Conservation (phyloP, 2,888 invertebrate species). For the Luffia ferchaultella region DNA sequence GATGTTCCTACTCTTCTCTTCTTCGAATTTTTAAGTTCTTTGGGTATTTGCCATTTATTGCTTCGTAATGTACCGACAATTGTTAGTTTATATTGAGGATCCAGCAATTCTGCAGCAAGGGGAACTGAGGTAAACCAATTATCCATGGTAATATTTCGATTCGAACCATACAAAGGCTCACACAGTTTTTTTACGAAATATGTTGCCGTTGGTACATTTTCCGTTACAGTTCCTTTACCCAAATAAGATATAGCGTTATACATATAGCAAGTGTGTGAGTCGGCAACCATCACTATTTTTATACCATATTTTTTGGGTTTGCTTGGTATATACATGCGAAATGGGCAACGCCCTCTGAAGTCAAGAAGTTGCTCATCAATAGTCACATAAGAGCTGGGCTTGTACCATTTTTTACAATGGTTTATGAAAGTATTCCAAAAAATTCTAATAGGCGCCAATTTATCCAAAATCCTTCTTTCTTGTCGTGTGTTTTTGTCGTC, state of each 20-base stretch:
- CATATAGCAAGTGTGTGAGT: slow-evolving; percentile 22
- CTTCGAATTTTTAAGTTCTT: neutral
- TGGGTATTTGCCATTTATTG: neutral
- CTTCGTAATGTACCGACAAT: neutral
- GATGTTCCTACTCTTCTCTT: neutral
- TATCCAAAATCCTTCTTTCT: neutral
- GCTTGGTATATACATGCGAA: slow-evolving; percentile 25
- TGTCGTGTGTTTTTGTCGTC: neutral
- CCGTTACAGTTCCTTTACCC: slow-evolving; percentile 21
- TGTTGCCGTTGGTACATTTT: slow-evolving; percentile 19
- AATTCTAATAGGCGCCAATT: neutral
- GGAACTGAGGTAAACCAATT: neutral
- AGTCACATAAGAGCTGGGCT: slow-evolving; percentile 16
- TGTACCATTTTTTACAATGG: slow-evolving; percentile 12
- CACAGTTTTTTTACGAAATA: slow-evolving; percentile 19
- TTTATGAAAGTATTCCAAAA: slow-evolving; percentile 10
- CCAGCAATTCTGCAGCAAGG: neutral
- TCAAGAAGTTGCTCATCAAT: slow-evolving; percentile 22
- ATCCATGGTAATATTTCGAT: neutral
- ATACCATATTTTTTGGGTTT: slow-evolving; percentile 26
- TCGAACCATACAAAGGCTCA: slow-evolving; percentile 16
- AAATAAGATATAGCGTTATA: slow-evolving; percentile 22
- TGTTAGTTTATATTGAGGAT: neutral
- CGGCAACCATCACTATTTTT: slow-evolving; percentile 24
- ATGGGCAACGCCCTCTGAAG: slow-evolving; percentile 19